A percentile compares a stretch with the other conserved stretches of the same genome.
phyloP scores from a whole-genome alignment of 2,797 vertebrate species.

The Chiloscyllium punctatum region DNA sequence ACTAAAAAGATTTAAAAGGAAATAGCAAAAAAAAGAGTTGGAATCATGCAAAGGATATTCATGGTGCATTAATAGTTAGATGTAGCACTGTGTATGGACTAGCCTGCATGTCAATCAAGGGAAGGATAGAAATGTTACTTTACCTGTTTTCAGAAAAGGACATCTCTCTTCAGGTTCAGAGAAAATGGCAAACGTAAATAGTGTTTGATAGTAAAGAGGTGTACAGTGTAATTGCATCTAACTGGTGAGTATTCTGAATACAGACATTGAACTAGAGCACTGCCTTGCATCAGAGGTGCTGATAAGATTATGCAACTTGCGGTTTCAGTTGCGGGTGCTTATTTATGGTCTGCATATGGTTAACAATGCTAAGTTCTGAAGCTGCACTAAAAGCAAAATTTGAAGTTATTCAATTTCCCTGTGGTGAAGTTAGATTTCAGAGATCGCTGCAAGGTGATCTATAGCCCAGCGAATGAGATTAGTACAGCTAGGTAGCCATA shows the following conservation, averaged over 20 bases:
- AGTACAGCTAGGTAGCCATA: not conserved
- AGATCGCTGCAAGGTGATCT: not conserved
- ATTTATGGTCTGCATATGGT: slow-evolving; percentile 18
- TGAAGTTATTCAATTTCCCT: not conserved
- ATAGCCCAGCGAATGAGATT: not conserved
- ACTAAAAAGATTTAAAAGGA: not conserved
- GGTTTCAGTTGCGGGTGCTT: not conserved
- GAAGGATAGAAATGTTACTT: not conserved
- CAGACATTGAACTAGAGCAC: not conserved
- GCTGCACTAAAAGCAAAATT: not conserved
- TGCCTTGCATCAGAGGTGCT: not conserved
- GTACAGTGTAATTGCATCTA: no score
- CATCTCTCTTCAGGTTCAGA: not conserved
- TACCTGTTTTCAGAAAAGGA: not conserved
- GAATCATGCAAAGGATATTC: not conserved
- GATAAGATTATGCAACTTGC: slow-evolving; percentile 26
- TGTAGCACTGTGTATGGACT: not conserved
- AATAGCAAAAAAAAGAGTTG: not conserved
- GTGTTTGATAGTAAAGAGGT: not conserved
- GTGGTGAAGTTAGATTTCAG: not conserved
- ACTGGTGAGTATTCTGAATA: not conserved
- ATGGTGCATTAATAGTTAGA: not conserved
- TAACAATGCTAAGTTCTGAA: not conserved
- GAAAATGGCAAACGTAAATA: not conserved
- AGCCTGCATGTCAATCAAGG: not conserved